Evolutionary conservation across 2,888 invertebrate genomes (phyloP).

Genomic region (Latrodectus elegans): DNA sequence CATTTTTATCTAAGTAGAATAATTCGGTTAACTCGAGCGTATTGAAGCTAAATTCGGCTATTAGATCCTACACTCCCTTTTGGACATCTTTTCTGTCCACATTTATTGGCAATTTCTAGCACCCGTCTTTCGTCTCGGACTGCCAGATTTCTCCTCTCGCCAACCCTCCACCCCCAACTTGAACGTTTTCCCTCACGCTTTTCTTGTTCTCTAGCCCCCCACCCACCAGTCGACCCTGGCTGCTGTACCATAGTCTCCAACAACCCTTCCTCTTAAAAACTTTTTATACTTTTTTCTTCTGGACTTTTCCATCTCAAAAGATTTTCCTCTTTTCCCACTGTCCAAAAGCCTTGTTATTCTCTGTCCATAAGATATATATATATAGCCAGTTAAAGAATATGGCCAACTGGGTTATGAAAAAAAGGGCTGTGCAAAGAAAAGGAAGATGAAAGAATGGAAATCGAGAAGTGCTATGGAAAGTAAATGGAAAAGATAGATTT

Average conservation of each 20-base stretch:
- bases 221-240: conserved; percentile 16
- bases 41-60: conserved; percentile 39
- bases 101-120: conserved; percentile 57
- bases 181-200: conserved; percentile 8
- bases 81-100: conserved; percentile 36
- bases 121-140: conserved; percentile 38
- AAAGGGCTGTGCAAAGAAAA: background rate
- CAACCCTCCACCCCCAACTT: background rate
- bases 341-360: background rate
- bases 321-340: background rate
- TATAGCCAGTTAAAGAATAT: background rate
- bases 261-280: conserved; percentile 48
- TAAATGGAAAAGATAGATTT: conserved; percentile 29
- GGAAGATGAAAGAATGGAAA: background rate
- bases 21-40: background rate
- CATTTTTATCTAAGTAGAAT: background rate
- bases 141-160: conserved; percentile 23
- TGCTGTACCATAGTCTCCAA: background rate
- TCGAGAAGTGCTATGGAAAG: conserved; percentile 33
- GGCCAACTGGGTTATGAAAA: background rate
- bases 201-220: conserved; percentile 18
- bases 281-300: conserved; percentile 12
- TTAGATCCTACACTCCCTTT: conserved; percentile 34
- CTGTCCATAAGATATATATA: too few species aligned
- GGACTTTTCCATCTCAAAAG: background rate